These are phyloP conservation scores for Semibalanus balanoides DNA, from an alignment of 1,140 invertebrate genomes.

Conservation along the genomic window DNA sequence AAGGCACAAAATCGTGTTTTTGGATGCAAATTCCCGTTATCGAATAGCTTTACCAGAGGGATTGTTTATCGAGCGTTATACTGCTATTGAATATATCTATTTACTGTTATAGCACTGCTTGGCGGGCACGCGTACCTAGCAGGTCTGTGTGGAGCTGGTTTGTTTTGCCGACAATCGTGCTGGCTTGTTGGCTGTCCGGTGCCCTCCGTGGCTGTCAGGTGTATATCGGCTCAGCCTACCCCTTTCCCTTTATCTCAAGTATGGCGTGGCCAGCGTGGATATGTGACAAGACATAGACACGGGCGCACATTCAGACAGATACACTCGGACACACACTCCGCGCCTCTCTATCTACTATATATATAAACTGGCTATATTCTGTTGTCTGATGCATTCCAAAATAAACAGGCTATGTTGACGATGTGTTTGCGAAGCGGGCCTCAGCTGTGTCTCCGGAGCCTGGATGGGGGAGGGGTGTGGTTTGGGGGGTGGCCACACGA, in stretches of 20 bases:
- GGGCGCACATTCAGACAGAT: background rate
- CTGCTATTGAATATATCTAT: background rate
- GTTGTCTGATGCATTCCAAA: conserved; percentile 2
- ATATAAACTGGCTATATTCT: background rate
- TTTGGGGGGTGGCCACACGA: too few relatives aligned
- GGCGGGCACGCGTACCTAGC: too few relatives aligned
- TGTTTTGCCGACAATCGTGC: background rate
- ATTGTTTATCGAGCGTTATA: conserved; percentile 1
- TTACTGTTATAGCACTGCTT: background rate
- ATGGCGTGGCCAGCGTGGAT: too few relatives aligned
- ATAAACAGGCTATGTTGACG: background rate
- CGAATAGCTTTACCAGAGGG: background rate
- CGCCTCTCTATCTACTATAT: background rate
- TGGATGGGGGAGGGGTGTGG: too few relatives aligned
- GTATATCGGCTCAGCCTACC: too few relatives aligned
- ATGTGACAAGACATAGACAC: background rate
- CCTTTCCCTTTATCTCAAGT: too few relatives aligned
- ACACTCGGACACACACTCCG: background rate
- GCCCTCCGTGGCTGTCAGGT: too few relatives aligned
- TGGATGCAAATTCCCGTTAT: background rate
- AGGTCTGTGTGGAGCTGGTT: too few relatives aligned
- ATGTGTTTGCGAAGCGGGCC: too few relatives aligned
- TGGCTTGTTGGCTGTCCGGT: too few relatives aligned
- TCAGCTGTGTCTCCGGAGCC: too few relatives aligned
- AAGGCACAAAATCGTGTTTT: background rate